A percentile compares a stretch with the other conserved stretches of the same genome.
Evolutionary conservation across 1,140 invertebrate species (phyloP).

Genomic region (Diuraphis noxia): DNA sequence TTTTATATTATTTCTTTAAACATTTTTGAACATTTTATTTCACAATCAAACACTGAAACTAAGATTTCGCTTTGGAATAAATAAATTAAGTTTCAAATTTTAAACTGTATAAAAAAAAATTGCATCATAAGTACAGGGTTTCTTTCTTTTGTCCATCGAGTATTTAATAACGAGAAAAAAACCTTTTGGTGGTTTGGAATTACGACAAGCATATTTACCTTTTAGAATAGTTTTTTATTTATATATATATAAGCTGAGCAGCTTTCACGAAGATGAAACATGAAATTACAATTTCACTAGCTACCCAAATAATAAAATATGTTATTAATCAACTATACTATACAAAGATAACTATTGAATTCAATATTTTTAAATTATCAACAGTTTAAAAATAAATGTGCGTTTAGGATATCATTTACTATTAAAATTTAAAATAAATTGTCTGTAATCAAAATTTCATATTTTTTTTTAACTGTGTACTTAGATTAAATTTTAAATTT

Average conservation of each 20-base stretch:
- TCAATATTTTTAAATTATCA: not conserved
- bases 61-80: not conserved
- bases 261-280: not conserved
- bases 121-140: not conserved
- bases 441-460: not conserved
- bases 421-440: not conserved
- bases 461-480: not conserved
- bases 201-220: conserved; percentile 27
- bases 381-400: not conserved
- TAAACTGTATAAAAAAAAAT: not conserved
- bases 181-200: not conserved
- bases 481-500: not conserved
- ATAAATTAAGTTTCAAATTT: not conserved
- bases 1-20: not conserved
- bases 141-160: conserved; percentile 25
- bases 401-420: not conserved
- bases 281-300: not conserved
- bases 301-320: not conserved
- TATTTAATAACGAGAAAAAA: conserved; percentile 9
- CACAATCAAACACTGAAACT: not conserved
- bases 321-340: not conserved
- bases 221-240: conserved; percentile 1
- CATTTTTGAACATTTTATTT: conserved; percentile 16
- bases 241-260: not conserved
- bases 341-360: not conserved